These are phyloP conservation scores for Eupithecia exiguata DNA, from an alignment of 2,888 invertebrate genomes.

Conservation along the genomic window DNA sequence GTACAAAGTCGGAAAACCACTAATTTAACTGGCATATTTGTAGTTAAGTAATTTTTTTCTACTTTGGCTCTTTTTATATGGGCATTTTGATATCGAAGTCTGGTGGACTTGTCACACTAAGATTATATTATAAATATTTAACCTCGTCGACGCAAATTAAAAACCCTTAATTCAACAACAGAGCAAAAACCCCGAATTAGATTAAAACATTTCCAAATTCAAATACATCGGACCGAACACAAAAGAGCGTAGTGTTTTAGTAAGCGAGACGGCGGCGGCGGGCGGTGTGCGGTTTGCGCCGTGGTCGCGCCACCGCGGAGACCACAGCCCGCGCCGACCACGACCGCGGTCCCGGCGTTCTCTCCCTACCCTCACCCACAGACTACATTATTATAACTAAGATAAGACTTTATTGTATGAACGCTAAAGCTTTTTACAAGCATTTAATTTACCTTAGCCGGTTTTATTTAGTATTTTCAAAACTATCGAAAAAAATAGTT, in stretches of 20 bases:
- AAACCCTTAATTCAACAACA: neutral
- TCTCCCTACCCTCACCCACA: slow-evolving; percentile 45
- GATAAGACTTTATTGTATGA: neutral
- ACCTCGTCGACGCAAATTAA: neutral
- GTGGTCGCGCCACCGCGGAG: slow-evolving; percentile 49
- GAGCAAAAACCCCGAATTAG: neutral
- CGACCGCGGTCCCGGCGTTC: slow-evolving; percentile 54
- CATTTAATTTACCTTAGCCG: no score
- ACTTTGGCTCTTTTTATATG: neutral
- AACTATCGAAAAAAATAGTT: neutral
- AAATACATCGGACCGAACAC: slow-evolving; percentile 27
- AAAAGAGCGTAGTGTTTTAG: slow-evolving; percentile 58
- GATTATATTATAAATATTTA: no score
- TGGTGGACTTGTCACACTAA: neutral
- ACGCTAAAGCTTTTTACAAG: neutral
- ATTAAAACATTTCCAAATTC: neutral
- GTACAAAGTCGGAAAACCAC: neutral
- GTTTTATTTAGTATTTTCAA: no score
- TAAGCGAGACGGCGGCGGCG: slow-evolving; percentile 46
- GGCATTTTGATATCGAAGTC: neutral
- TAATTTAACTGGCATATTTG: neutral
- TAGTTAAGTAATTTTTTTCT: neutral
- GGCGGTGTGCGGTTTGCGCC: slow-evolving; percentile 41
- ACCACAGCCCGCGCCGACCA: slow-evolving; percentile 59
- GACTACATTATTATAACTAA: neutral